Base-by-base conservation (phyloP, 2,888 invertebrate species). In the Ormyrus rosae region DNA sequence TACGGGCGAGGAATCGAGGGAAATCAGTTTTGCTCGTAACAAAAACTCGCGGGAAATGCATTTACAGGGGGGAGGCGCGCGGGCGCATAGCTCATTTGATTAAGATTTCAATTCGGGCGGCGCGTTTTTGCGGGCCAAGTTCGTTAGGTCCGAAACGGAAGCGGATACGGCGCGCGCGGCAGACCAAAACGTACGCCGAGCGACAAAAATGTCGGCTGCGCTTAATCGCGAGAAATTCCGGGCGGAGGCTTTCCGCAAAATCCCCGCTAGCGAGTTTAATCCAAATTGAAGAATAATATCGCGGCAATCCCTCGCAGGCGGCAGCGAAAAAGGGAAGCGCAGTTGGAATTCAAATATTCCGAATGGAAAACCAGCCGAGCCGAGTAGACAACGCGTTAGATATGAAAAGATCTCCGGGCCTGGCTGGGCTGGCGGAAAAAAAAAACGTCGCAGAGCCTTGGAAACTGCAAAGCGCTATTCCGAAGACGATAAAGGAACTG, bases 261-360 rank as follows among this genome's bases (percentile, higher is more conserved):
- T 76, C 76, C 48, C 63, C 10, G 55, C 48, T 45, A 76, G 67
- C 58, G 56, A 34, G 60, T 68, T 82, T 84, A 85, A 87, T 87
- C 85, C 83, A 85, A 86, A 86, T 86, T 85, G 84, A 86, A 86
- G 87, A 86, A 87, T 86, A 86, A 87, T 86, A 86, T 84, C 83
- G 65, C 71, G 53, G n/a, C 45, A 48, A 67, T 70, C 55, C 60
- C 13, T 19, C 48, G 64, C 5, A 56, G 60, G 1, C 63, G 53
- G 46, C 1, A n/a, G 67, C 48, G 55, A 55, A 55, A 63, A 60
- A 56, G 56, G 53, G 34, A 65, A 63, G 53, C 56, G 56, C 69
- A 7, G 72, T 64, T 81, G 74, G 83, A 82, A 84, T 85, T 85
- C 82, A 82, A 85, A 85, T 85, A 84, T 84, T 84, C 72, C 80